Base-by-base conservation (phyloP, 2,113 vertebrate genomes). In the Cynocephalus volans region DNA sequence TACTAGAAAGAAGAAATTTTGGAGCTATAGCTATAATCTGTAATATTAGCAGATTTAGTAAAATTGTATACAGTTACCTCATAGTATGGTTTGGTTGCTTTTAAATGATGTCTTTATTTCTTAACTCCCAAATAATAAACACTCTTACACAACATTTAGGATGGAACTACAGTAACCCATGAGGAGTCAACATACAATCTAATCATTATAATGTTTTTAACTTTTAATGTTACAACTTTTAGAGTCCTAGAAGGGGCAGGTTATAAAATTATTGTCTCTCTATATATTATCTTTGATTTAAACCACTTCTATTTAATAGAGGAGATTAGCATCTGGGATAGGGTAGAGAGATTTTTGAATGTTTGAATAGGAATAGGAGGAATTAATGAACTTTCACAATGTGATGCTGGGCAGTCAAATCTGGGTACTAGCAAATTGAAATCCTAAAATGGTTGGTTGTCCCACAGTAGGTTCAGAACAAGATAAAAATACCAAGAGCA, bases 31-130 rank as follows among this genome's bases (percentile, higher is more conserved):
- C 60, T 95, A 41, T 60, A 58, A 52, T 26, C 41, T 67, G 73
- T 14, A 88, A 75, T 93, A 41, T 80, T 56, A 48, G n/a, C 18
- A 33, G 26, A 41, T 52, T 70, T 65, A 52, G n/a, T 26, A 65
- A 93, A 96, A 96, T 12, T 70, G 26, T 33, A 31, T 93, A 52
- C 8, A 64, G 2, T 77, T 70, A 92, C 10, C 41, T 45, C 15
- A 36, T 65, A 45, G 14, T 33, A 14, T 45, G 10, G 54, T 64
- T 54, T 23, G 6, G 28, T 72, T 84, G 45, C 62, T 67, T 67
- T 33, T 69, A 70, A 91, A 80, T 33, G 19, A 73, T 91, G 56
- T 41, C 45, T 92, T 91, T 93, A 23, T 69, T 93, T 84, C 52
- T 89, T 45, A 94, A 81, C 24, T 81, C 26, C 45, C 52, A 69